Percentiles rank a stretch among this genome's conserved stretches.
phyloP scores from a whole-genome alignment of 2,113 vertebrate species.

The Dipodomys spectabilis region DNA sequence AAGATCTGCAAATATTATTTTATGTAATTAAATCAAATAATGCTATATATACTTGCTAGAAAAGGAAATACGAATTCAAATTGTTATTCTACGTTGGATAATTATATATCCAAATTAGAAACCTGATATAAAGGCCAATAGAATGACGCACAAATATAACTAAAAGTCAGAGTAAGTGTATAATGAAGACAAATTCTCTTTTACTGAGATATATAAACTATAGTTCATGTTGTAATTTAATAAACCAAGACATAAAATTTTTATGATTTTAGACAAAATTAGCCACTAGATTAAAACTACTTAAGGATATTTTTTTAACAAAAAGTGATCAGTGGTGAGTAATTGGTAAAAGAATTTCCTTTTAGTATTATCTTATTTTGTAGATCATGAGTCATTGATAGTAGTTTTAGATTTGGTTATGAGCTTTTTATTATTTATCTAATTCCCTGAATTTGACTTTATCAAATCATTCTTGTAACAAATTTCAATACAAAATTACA shows the following conservation, averaged over 20 bases:
- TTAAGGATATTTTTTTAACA: not conserved
- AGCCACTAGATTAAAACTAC: not conserved
- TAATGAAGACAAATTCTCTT: not conserved
- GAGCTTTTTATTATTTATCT: not conserved
- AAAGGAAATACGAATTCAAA: not conserved
- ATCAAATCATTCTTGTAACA: not conserved
- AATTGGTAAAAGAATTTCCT: not conserved
- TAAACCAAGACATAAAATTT: no score
- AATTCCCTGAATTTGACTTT: not conserved
- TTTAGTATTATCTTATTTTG: not conserved
- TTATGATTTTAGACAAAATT: not conserved
- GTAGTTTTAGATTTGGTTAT: not conserved
- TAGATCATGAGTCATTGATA: not conserved
- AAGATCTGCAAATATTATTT: not conserved
- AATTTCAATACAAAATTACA: conserved; percentile 16
- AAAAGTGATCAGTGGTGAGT: not conserved
- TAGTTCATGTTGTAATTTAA: no score
- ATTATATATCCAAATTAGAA: not conserved
- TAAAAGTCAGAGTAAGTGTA: not conserved
- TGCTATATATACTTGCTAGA: not conserved
- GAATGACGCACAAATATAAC: not conserved
- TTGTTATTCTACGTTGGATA: no score
- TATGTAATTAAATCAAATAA: not conserved
- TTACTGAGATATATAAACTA: not conserved
- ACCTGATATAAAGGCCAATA: not conserved